A percentile compares a stretch with the other conserved stretches of the same genome.
These are phyloP conservation scores for Drosophila nigromelanica DNA, from an alignment of 1,140 invertebrate species.

Conservation along the genomic window DNA sequence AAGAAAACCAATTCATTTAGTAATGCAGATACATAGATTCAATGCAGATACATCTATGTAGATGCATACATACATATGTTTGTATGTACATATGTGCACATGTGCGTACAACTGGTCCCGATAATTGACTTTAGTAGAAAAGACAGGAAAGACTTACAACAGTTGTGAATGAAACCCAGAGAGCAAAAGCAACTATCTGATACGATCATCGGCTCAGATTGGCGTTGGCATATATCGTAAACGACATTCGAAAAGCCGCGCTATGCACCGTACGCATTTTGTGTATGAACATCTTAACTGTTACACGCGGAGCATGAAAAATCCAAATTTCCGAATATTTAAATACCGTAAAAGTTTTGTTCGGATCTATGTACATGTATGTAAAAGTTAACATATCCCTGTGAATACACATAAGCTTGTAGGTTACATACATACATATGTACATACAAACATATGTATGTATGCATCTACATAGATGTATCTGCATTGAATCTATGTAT, in stretches of 20 bases:
- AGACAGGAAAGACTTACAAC: slow-evolving; percentile 26
- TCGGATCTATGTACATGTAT: too few species aligned
- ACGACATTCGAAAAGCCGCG: slow-evolving; percentile 20
- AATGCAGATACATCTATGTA: neutral
- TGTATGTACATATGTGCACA: too few species aligned
- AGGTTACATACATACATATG: too few species aligned
- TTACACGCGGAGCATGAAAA: too few species aligned
- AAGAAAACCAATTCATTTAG: neutral
- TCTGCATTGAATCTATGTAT: too few species aligned
- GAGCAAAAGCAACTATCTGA: slow-evolving; percentile 37
- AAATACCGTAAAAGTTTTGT: too few species aligned
- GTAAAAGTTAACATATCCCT: too few species aligned
- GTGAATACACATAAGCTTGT: too few species aligned
- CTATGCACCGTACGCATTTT: neutral
- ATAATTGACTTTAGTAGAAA: neutral
- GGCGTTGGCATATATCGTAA: slow-evolving; percentile 25
- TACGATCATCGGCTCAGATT: slow-evolving; percentile 19
- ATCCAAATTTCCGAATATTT: too few species aligned
- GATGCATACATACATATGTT: neutral
- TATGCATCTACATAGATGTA: neutral
- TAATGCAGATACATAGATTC: neutral
- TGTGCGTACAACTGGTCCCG: too few species aligned
- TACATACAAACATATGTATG: neutral
- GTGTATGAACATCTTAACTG: too few species aligned
- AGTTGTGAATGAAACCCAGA: slow-evolving; percentile 37